A percentile compares a stretch with the other conserved stretches of the same genome.
These are phyloP conservation scores for Tenthredo amoena DNA, from an alignment of 2,888 invertebrate species.

Conservation along the genomic window DNA sequence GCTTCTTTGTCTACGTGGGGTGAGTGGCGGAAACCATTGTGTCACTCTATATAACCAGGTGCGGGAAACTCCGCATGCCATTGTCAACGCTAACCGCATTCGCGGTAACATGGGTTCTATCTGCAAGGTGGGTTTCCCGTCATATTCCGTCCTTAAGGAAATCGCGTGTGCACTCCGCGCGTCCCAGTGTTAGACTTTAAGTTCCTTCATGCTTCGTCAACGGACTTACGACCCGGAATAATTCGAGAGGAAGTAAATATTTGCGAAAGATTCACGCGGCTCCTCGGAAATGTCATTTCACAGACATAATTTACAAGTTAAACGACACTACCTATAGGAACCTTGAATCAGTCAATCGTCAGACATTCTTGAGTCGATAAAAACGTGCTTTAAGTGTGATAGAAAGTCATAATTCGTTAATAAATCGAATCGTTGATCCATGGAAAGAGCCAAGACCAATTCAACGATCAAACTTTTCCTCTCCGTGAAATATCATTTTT, in stretches of 20 bases:
- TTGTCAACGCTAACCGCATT: slow-evolving; percentile 77
- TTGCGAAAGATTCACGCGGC: not conserved
- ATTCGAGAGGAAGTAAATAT: not conserved
- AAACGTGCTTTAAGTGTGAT: not conserved
- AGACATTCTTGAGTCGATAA: not conserved
- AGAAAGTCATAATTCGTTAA: not conserved
- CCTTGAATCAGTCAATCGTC: not conserved
- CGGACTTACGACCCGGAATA: slow-evolving; percentile 20
- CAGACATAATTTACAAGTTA: not conserved
- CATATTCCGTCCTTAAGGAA: not conserved
- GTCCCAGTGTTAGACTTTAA: slow-evolving; percentile 22
- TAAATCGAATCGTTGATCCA: slow-evolving; percentile 1
- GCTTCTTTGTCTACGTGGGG: slow-evolving; percentile 53
- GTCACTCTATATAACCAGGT: slow-evolving; percentile 76
- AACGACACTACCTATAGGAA: not conserved
- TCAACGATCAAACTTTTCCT: not conserved
- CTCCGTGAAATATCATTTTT: not conserved
- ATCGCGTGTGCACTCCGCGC: not conserved
- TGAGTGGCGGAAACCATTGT: slow-evolving; percentile 71
- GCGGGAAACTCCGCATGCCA: slow-evolving; percentile 72
- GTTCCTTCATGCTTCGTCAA: not conserved
- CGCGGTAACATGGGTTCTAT: slow-evolving; percentile 77
- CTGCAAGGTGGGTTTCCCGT: slow-evolving; percentile 71
- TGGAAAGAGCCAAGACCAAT: not conserved
- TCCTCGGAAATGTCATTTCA: not conserved